Base-by-base conservation (phyloP, 2,888 invertebrate species). In the Amphipoea oculea region DNA sequence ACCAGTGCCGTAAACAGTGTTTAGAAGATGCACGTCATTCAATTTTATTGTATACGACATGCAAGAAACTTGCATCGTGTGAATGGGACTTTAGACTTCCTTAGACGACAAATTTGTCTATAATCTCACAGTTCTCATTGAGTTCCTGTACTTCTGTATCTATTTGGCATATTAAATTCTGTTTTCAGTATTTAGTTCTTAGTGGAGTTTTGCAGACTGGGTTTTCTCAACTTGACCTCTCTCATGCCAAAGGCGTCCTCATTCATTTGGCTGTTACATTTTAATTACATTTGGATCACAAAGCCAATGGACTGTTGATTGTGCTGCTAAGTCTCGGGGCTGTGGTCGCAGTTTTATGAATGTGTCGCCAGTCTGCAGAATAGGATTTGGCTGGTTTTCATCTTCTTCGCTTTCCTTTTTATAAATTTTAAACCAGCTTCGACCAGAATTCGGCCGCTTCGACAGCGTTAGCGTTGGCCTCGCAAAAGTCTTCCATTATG, bases 201-300 rank as follows among this genome's bases (percentile, higher is more conserved):
- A 29, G 36, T 5, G 17, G 17, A 0, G 29, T 48, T n/a, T 23
- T 45, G 23, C 5, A 17, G 7, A 29, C 17, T 20, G 6, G 51
- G 2, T 20, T 54, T 81, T 81, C 70, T 62, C 60, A 36, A 42
- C 42, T 11, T 66, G 6, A 42, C 11, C 20, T 62, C n/a, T 62
- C 29, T 9, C 9, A 12, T 71, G 29, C 51, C 9, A 42, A 60
- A 14, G 45, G 42, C 36, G 17, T 57, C n/a, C 36, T 73, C 45
- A 45, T 73, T 82, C 60, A 72, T 57, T 81, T 77, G 17, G 36
- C 36, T 81, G 51, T 78, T 73, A 79, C 63, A 76, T 69, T 78
- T 73, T 76, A 74, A 82, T 82, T 78, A 71, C 45, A 79, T 75
- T 85, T 79, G 36, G 74, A 73, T 70, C 69, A 78, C 69, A 73